Evolutionary conservation across 2,888 invertebrate species (phyloP), one percentile per base, ranked within the genome.

Genomic region (Salpingus planirostris): DNA sequence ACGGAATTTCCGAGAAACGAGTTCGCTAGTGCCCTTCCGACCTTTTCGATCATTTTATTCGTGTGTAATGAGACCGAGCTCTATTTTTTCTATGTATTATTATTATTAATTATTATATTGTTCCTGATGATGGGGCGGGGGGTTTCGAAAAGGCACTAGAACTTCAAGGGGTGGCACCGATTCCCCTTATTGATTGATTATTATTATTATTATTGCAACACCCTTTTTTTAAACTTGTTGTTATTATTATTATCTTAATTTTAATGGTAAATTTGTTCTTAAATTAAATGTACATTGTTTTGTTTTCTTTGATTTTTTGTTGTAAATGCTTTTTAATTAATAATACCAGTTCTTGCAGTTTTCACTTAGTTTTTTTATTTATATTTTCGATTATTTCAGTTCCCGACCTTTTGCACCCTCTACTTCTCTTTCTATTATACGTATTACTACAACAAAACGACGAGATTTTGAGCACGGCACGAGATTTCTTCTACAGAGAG

Each of bases 281-380:
- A 76, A 76, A 76, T 76, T 76, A 75, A 63, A 75, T 76, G 76
- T 76, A 76, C 74, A 76, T 76, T 76, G 76, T 77, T 78, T 77
- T 77, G 75, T 76, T 77, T 76, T 75, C 72, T 71, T 76, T 75
- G 74, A 74, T 74, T 74, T 76, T 76, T 77, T 77, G 76, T 77
- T 77, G 74, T 74, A 76, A 71, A 75, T 76, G 75, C 76, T 76
- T 77, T 65, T 66, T 68, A 75, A 75, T 74, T 75, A 67, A 77
- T 77, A 76, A 76, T 76, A 77, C 74, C 76, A 77, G 69, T 76
- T 75, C 74, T 74, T 74, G 74, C 76, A 75, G 76, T 76, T 75
- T 64, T 60, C 71, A 70, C 62, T 69, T 73, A 69, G 72, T 70
- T 70, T 71, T 37, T 30, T 38, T 34, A 34, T 25, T 18, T 55